These are phyloP conservation scores for Hydropotes inermis DNA, from an alignment of 2,113 vertebrate genomes.

Conservation along the genomic window DNA sequence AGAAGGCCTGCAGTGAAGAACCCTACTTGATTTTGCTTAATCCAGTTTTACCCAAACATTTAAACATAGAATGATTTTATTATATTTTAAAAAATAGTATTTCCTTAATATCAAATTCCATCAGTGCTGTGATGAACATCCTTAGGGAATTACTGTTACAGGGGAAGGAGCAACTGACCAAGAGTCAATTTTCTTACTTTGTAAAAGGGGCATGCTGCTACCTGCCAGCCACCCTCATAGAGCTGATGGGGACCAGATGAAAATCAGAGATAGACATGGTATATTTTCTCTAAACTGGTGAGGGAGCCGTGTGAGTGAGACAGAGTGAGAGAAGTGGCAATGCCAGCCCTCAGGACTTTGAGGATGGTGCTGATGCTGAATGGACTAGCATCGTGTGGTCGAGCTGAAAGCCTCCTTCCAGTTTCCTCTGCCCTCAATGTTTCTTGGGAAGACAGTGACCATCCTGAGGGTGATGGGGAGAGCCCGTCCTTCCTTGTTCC, in stretches of 20 bases:
- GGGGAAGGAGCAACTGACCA: not conserved
- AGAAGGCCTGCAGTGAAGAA: not conserved
- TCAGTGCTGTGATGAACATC: not conserved
- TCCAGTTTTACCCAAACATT: not conserved
- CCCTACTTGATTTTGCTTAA: not conserved
- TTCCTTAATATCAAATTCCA: not conserved
- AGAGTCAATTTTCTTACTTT: not conserved
- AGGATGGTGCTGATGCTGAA: not conserved
- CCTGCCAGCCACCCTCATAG: not conserved
- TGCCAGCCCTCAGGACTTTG: not conserved
- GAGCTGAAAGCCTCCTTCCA: not conserved
- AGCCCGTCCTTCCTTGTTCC: not conserved
- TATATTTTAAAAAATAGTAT: not conserved
- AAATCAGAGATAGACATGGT: not conserved
- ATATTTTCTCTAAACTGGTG: not conserved
- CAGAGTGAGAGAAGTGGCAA: not conserved
- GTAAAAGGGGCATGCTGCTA: not conserved
- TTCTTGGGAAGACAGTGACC: not conserved
- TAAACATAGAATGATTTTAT: not conserved
- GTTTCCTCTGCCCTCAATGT: not conserved
- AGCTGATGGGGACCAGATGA: not conserved
- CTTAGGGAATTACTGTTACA: not conserved
- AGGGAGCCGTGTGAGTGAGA: not conserved
- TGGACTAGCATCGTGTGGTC: fast-evolving
- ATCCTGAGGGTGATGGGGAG: not conserved